Evolutionary conservation across 2,888 invertebrate genomes (phyloP).

Genomic region (Pemphredon lugubris): DNA sequence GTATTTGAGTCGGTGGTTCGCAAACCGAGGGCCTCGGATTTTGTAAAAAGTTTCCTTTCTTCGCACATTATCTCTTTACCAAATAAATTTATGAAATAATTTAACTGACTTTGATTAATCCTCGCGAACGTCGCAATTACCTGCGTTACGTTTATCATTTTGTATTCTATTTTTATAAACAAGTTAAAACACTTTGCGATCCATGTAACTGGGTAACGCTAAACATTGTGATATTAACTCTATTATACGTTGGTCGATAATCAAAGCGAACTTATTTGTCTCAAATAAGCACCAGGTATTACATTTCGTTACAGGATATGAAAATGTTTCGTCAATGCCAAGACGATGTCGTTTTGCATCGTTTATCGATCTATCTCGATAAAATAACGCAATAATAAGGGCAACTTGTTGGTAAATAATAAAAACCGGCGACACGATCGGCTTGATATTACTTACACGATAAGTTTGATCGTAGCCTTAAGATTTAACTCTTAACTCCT

Average conservation of each 20-base stretch:
- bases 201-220: too few species aligned
- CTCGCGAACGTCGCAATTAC: too few species aligned
- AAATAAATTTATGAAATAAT: too few species aligned
- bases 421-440: constrained; percentile 17
- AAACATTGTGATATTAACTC: background rate
- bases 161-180: too few species aligned
- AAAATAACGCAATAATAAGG: background rate
- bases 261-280: constrained; percentile 4
- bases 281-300: constrained; percentile 1
- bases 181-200: too few species aligned
- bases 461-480: constrained; percentile 58
- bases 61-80: too few species aligned
- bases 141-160: too few species aligned
- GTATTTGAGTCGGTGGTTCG: too few species aligned
- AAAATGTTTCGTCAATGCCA: constrained; percentile 3
- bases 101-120: too few species aligned
- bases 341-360: constrained; percentile 26
- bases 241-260: constrained; percentile 23
- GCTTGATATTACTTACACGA: constrained; percentile 46
- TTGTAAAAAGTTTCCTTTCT: too few species aligned
- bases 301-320: background rate
- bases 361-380: constrained; percentile 2
- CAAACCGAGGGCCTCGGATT: too few species aligned
- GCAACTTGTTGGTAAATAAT: constrained; percentile 11
- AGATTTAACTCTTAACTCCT: constrained; percentile 62